Evolutionary conservation across 1,140 invertebrate genomes (phyloP).

Genomic region (Gryllus bimaculatus): DNA sequence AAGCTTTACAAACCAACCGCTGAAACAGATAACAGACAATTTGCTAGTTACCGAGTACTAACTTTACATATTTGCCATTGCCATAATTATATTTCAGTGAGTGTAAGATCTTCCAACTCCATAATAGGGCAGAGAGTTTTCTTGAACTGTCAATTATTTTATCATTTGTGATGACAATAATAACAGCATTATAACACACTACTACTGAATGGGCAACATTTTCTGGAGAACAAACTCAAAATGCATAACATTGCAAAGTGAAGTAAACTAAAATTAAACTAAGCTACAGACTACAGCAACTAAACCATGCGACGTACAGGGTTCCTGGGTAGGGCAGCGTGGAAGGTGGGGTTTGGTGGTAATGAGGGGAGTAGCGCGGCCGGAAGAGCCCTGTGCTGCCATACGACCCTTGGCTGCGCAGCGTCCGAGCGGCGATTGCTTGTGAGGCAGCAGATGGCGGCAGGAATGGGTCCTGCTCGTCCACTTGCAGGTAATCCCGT

Average conservation of each 20-base stretch:
- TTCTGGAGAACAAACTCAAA: neutral
- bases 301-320: slow-evolving; percentile 26
- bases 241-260: neutral
- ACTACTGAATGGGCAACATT: too few relatives aligned
- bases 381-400: slow-evolving; percentile 43
- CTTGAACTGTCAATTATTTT: too few relatives aligned
- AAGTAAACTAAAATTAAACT: neutral
- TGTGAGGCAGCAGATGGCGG: slow-evolving; percentile 51
- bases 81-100: too few relatives aligned
- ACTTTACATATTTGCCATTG: too few relatives aligned
- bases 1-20: too few relatives aligned
- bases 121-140: too few relatives aligned
- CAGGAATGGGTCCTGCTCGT: slow-evolving; percentile 62
- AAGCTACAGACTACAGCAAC: slow-evolving; percentile 9
- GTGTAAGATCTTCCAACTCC: too few relatives aligned
- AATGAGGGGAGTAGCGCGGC: slow-evolving; percentile 32
- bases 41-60: too few relatives aligned
- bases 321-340: slow-evolving; percentile 33
- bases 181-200: too few relatives aligned
- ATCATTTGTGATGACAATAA: too few relatives aligned
- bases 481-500: slow-evolving; percentile 59
- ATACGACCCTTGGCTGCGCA: slow-evolving; percentile 54
- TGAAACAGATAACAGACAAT: too few relatives aligned
- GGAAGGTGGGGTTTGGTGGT: slow-evolving; percentile 36
- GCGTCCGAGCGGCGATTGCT: slow-evolving; percentile 50